A percentile compares a stretch with the other conserved stretches of the same genome.
Evolutionary conservation across 1,140 invertebrate genomes (phyloP).

Genomic region (Reticulitermes speratus): DNA sequence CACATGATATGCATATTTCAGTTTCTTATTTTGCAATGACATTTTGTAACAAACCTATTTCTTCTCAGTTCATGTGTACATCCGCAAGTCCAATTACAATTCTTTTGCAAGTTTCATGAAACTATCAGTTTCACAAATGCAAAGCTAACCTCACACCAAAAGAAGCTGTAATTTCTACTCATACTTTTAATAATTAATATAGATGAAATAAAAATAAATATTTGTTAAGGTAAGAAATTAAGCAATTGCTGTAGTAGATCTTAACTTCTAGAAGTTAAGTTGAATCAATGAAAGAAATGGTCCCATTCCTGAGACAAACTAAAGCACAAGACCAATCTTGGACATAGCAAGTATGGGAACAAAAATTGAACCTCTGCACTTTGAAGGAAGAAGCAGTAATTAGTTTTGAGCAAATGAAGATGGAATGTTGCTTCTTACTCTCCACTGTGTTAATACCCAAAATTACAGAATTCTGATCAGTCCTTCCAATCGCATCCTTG

Average conservation of each 20-base stretch:
- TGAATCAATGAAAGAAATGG: background rate
- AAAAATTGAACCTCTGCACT: background rate
- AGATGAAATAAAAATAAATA: background rate
- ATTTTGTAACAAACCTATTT: background rate
- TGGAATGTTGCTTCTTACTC: slow-evolving; percentile 5
- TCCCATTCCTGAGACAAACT: background rate
- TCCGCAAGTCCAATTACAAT: background rate
- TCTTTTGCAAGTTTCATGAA: background rate
- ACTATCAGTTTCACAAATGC: background rate
- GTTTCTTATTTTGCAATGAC: background rate
- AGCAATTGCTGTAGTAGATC: background rate
- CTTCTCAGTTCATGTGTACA: background rate
- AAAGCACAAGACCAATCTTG: background rate
- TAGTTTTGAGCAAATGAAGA: slow-evolving; percentile 18
- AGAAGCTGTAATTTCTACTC: background rate
- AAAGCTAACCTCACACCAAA: background rate
- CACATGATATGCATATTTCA: slow-evolving; percentile 13
- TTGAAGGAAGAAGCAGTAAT: background rate
- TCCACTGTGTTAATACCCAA: background rate
- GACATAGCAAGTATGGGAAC: background rate
- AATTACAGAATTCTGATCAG: background rate
- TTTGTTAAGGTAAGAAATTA: background rate
- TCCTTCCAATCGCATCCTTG: background rate
- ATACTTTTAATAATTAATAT: background rate
- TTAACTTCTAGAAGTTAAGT: background rate